These are phyloP conservation scores for Eubasilissa splendida DNA, from an alignment of 2,888 invertebrate genomes.

Conservation along the genomic window DNA sequence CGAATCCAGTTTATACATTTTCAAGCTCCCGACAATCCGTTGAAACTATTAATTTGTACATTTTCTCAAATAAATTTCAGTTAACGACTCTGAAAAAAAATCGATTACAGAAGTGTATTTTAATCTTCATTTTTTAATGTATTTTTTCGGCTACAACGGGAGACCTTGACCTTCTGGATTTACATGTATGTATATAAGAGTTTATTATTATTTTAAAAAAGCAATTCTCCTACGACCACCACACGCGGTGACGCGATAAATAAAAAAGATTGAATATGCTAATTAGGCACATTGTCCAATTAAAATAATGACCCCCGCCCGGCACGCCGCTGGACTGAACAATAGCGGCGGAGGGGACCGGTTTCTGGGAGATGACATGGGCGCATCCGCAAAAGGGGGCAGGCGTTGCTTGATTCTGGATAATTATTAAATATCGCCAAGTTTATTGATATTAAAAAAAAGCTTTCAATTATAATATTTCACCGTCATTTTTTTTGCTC, in stretches of 20 bases:
- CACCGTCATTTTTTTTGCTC: no score
- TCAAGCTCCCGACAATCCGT: background rate
- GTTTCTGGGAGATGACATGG: background rate
- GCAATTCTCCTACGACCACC: background rate
- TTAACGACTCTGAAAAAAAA: constrained; percentile 5
- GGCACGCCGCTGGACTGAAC: constrained; percentile 22
- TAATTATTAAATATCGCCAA: no score
- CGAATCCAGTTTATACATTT: constrained; percentile 22
- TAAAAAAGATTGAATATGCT: constrained; percentile 51
- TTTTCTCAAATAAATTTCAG: constrained; percentile 20
- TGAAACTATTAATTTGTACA: background rate
- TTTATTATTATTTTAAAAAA: no score
- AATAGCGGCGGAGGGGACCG: background rate
- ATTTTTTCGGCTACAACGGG: background rate
- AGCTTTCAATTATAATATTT: no score
- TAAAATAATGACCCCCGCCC: constrained; percentile 43
- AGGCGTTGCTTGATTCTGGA: background rate
- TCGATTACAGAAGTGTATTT: background rate
- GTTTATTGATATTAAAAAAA: no score
- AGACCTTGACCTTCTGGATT: constrained; percentile 26
- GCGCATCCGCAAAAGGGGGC: constrained; percentile 3
- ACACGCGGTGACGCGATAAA: constrained; percentile 40
- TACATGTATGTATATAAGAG: background rate
- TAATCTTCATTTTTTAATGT: background rate
- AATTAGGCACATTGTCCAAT: constrained; percentile 49